Evolutionary conservation across 2,113 vertebrate species (phyloP).

Genomic region (Numida meleagris): DNA sequence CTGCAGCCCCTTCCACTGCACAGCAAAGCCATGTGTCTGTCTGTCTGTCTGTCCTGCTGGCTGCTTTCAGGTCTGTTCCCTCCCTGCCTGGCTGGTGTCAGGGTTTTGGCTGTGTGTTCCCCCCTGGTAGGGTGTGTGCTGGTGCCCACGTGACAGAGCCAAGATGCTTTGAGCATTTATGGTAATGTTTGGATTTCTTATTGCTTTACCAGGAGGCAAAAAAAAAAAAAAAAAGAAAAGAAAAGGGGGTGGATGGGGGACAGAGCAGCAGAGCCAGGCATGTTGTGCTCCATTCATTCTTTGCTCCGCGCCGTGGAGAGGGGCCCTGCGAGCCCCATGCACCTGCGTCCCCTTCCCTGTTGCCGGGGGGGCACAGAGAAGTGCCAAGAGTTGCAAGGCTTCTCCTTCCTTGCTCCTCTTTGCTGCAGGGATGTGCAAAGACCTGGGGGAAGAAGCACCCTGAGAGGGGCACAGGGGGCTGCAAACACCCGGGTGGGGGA

Average conservation of each 20-base stretch:
- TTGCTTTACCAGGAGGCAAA: not conserved
- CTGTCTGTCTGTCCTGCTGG: not conserved
- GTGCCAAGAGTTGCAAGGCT: not conserved
- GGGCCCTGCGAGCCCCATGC: not conserved
- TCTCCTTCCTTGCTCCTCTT: not conserved
- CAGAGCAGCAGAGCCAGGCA: not conserved
- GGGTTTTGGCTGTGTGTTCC: not conserved
- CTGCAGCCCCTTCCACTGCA: not conserved
- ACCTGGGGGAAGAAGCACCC: not conserved
- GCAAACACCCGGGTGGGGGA: not conserved
- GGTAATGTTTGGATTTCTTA: conserved; percentile 77
- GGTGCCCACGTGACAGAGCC: not conserved
- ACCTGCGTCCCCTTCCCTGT: not conserved
- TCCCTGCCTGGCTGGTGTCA: not conserved
- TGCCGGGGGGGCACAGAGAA: not conserved
- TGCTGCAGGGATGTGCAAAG: not conserved
- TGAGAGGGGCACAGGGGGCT: not conserved
- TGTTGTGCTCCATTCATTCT: not conserved
- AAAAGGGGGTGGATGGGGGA: not conserved
- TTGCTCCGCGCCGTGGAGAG: not conserved
- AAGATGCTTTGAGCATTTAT: conserved; percentile 77
- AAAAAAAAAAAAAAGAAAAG: not conserved
- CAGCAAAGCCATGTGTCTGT: accelerated
- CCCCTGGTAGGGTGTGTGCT: not conserved
- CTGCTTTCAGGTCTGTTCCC: not conserved